These are phyloP conservation scores for Polypterus senegalus DNA, from an alignment of 2,113 vertebrate genomes.

Conservation along the genomic window DNA sequence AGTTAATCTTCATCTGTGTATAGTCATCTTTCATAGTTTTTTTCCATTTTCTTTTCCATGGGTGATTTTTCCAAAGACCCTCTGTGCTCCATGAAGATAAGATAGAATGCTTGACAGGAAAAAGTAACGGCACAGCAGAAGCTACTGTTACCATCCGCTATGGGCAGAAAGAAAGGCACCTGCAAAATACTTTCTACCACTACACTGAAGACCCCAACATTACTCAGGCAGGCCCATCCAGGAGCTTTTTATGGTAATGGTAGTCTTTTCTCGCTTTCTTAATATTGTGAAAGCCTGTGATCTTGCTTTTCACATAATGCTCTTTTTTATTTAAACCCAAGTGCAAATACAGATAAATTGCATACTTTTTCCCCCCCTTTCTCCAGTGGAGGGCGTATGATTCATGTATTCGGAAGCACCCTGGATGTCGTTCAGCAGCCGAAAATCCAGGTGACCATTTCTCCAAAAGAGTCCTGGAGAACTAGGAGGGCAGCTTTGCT, in stretches of 20 bases:
- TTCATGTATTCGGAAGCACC: conserved; percentile 69
- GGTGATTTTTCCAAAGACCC: conserved; percentile 35
- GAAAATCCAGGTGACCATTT: conserved; percentile 66
- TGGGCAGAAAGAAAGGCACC: conserved; percentile 51
- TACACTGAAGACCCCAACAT: conserved; percentile 81
- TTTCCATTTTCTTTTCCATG: no score
- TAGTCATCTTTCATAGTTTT: no score
- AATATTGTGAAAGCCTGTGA: no score
- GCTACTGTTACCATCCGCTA: conserved; percentile 69
- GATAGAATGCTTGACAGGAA: conserved; percentile 66
- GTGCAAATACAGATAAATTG: no score
- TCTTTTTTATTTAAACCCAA: no score
- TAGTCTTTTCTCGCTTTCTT: no score
- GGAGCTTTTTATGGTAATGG: conserved; percentile 75
- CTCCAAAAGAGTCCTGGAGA: conserved; percentile 29
- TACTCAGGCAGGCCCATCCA: conserved; percentile 66
- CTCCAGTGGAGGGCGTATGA: conserved; percentile 72
- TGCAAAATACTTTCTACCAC: conserved; percentile 49
- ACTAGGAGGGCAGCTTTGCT: conserved; percentile 18
- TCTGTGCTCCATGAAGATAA: conserved; percentile 54
- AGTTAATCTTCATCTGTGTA: no score
- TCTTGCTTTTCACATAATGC: no score
- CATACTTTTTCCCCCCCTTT: neutral
- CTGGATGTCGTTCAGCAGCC: conserved; percentile 87
- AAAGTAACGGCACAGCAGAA: conserved; percentile 50